Conservation (phyloP, 2,797 vertebrate species). For the Cryptoblepharus egeriae region DNA sequence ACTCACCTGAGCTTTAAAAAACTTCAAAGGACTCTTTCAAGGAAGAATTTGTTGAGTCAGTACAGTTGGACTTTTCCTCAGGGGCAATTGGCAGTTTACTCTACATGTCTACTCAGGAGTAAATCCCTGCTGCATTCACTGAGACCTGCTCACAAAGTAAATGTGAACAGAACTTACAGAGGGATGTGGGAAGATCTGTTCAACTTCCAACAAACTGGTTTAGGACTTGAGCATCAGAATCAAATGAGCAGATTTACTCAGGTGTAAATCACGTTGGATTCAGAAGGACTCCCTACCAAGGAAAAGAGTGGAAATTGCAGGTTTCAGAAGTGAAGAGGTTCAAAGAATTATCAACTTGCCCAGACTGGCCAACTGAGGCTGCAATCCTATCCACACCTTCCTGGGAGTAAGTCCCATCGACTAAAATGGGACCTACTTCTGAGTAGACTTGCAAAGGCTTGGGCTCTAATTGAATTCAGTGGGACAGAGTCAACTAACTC, state of each 20-base stretch:
- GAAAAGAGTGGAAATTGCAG: background rate
- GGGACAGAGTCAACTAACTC: background rate
- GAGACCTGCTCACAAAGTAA: background rate
- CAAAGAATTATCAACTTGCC: too few relatives aligned
- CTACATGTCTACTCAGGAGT: background rate
- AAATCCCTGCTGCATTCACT: background rate
- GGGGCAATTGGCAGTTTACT: too few relatives aligned
- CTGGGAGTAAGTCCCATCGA: background rate
- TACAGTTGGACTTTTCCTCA: background rate
- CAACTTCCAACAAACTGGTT: background rate
- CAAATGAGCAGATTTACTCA: background rate
- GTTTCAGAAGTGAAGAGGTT: too few relatives aligned
- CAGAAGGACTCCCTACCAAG: background rate
- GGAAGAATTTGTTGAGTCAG: background rate
- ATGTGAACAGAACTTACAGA: background rate
- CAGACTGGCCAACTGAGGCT: too few relatives aligned
- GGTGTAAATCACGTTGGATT: background rate
- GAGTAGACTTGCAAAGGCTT: too few relatives aligned
- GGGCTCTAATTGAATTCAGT: background rate
- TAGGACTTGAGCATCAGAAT: too few relatives aligned
- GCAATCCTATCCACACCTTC: too few relatives aligned
- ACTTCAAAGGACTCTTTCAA: too few relatives aligned
- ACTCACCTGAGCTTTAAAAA: too few relatives aligned
- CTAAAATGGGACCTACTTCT: too few relatives aligned
- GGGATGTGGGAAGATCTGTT: too few relatives aligned